Evolutionary conservation across 92 coral and sea anemone genomes (phyloP), one percentile per base, ranked within the genome.

Genomic region (Phenganax subtilis): DNA sequence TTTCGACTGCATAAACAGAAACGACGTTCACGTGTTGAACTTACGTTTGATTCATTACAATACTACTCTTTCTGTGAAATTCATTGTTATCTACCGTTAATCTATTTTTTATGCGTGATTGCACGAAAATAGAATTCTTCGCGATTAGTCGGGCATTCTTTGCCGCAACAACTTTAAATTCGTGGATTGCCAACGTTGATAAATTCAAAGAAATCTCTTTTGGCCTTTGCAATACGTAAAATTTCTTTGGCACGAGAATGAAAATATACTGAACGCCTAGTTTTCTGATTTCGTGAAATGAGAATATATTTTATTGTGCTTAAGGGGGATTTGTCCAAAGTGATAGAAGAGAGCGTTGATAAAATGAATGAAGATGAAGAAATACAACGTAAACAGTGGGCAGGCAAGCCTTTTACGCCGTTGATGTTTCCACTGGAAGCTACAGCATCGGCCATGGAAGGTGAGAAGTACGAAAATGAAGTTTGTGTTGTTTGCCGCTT

Each of bases 391-490:
- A 96, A 92, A 63, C 92, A 90, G 56, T 96, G 99, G 99, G 93
- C 89, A 71, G 91, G 84, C 51, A 86, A 88, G 31, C 97, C 99
- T 14, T 96, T 96, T 64, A 84, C 86, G 75, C 91, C 93, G 47
- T 91, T 91, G 47, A 86, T 82, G 81, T 80, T 96, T 63, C 97
- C 97, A 47, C 76, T 96, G 74, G 99, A 96, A 76, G 93, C 83
- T 29, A 96, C 99, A 12, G 90, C 99, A 3, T 96, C 99, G 14
- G 96, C 93, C 12, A 96, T 96, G 99, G 99, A 96, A 88, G 99
- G 99, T 96, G 81, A 47, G 62, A 55, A 31, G 7, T 9, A 55
- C 54, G 10, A 16, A 30, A 11, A 30, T 29, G 25, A 65, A 9
- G 27, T 11, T 65, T 65, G 7, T 37, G 3, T 37, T 37, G 47